These are phyloP conservation scores for Tachina grossa DNA, from an alignment of 2,888 invertebrate genomes.

Conservation along the genomic window DNA sequence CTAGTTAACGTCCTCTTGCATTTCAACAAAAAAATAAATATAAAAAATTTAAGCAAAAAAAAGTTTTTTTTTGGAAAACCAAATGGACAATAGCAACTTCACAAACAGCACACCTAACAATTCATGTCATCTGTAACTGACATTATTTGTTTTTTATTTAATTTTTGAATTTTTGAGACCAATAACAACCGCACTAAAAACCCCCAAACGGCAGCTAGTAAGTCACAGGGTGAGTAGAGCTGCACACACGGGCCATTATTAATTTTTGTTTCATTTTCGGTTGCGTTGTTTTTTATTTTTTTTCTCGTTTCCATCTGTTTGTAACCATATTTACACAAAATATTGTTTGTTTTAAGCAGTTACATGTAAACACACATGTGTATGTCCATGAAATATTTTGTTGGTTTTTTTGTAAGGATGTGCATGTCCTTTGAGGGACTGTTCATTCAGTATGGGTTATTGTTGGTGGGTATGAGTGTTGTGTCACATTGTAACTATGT, in stretches of 20 bases:
- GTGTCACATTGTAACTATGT: constrained; percentile 75
- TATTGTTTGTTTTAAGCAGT: constrained; percentile 68
- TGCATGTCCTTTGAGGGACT: constrained; percentile 51
- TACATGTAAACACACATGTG: constrained; percentile 41
- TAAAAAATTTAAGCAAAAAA: background rate
- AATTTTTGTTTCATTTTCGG: constrained; percentile 48
- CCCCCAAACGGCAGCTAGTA: background rate
- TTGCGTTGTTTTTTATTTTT: constrained; percentile 24
- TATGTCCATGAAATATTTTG: constrained; percentile 13
- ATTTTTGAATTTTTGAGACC: constrained; percentile 58
- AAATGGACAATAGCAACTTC: constrained; percentile 32
- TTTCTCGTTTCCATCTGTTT: constrained; percentile 46
- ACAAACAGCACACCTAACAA: constrained; percentile 38
- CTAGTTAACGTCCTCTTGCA: constrained; percentile 46
- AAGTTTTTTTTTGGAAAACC: constrained; percentile 23
- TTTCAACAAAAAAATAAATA: constrained; percentile 16
- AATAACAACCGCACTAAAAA: constrained; percentile 33
- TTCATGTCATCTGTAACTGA: constrained; percentile 71
- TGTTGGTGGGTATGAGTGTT: constrained; percentile 45
- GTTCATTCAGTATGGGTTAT: background rate
- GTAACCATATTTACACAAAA: constrained; percentile 67
- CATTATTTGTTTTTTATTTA: constrained; percentile 70
- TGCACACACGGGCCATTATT: constrained; percentile 57
- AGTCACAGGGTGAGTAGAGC: background rate
- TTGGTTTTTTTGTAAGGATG: constrained; percentile 32